Evolutionary conservation across 2,888 invertebrate species (phyloP), one percentile per base, ranked within the genome.

Genomic region (Biston stratarius): DNA sequence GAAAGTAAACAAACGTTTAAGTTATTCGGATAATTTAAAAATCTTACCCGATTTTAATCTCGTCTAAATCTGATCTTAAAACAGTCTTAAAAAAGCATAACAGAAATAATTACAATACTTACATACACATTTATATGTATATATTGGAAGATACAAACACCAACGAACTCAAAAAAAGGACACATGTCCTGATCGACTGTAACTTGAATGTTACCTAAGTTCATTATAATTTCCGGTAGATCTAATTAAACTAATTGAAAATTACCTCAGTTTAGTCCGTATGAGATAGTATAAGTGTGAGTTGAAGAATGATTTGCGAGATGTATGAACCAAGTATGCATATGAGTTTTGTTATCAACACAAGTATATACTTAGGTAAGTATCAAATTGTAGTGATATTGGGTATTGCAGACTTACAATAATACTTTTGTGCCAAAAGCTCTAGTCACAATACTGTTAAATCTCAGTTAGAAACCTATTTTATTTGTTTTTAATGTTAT

Each of bases 371-470:
- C 45, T 14, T 45, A 14, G 14, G 5, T 6, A 45, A 45, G 14
- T 5, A 45, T 45, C 14, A 45, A 38, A 38, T 38, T 9, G 8
- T 14, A 14, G 6, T 24, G 24, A 15, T 10, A 24, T 7, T 24
- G 48, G 9, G 24, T 48, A 48, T 24, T 10, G 10, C 38, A 40
- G 38, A 40, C 10, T 38, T 2, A 15, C 10, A 53, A 5, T 6
- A 33, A 51, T n/a, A 12, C 15, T 44, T 49, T 45, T 51, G 63
- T 64, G 63, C 67, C 67, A 61, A 67, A 63, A 42, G 12, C 34
- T 63, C 63, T 67, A 60, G 60, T 60, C 57, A 56, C 51, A 53
- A 64, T 64, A 52, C 53, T 47, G 34, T 45, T 47, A 56, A 57
- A 51, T 56, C 60, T 24, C 40, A 56, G n/a, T 33, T 38, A 59